phyloP scores from a whole-genome alignment of 2,888 invertebrate species.

The Fissipunctia ypsillon region DNA sequence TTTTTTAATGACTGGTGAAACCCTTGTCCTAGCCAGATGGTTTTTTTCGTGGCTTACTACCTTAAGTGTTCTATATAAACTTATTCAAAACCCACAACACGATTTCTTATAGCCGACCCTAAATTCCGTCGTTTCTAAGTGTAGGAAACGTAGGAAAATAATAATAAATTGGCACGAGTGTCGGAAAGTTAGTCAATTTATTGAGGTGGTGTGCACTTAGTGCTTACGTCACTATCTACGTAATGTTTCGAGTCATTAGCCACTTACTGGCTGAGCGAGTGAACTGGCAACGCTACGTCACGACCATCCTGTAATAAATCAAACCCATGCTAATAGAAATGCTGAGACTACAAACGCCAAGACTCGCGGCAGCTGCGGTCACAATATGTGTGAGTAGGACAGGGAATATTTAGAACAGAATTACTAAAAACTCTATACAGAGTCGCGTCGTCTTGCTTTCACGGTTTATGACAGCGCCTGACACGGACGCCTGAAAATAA shows the following conservation, averaged over 20 bases:
- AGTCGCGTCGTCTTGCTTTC: not conserved
- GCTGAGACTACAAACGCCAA: not conserved
- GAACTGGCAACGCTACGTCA: not conserved
- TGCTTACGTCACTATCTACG: not conserved
- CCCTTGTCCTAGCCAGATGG: too few relatives aligned
- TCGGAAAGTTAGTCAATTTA: slow-evolving; percentile 8
- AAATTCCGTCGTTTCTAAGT: not conserved
- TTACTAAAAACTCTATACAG: not conserved
- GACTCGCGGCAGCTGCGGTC: not conserved
- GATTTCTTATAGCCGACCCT: too few relatives aligned
- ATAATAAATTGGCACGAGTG: slow-evolving; percentile 7
- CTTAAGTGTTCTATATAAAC: too few relatives aligned
- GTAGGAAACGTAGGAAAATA: not conserved
- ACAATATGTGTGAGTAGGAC: not conserved
- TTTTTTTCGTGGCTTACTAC: too few relatives aligned
- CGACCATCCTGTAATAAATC: not conserved
- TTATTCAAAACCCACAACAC: too few relatives aligned
- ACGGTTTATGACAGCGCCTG: too few relatives aligned
- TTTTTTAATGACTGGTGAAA: too few relatives aligned
- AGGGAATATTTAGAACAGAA: not conserved
- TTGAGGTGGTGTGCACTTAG: slow-evolving; percentile 4
- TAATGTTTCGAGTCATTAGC: slow-evolving; percentile 3
- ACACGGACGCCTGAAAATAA: not conserved
- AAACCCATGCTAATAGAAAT: not conserved
- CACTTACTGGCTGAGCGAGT: not conserved